Conservation (phyloP, 2,113 vertebrate genomes). For the Stigmatopora argus region DNA sequence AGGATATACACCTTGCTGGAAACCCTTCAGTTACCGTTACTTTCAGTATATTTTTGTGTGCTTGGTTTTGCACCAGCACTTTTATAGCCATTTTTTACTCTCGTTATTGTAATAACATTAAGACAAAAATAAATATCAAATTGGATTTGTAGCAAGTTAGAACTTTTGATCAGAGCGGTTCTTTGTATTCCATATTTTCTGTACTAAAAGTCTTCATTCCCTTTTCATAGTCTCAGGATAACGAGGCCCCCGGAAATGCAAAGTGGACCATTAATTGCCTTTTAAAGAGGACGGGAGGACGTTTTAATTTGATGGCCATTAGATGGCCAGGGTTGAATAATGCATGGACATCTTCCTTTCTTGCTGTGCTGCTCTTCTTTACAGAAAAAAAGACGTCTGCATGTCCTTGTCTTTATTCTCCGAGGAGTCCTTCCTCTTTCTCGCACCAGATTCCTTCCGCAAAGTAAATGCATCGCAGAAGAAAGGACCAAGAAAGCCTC, state of each 20-base stretch:
- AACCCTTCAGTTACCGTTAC: no score
- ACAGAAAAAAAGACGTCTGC: slow-evolving; percentile 6
- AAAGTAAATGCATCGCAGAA: not conserved
- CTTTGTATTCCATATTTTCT: no score
- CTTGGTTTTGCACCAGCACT: no score
- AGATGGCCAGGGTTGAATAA: slow-evolving; percentile 47
- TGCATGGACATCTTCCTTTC: slow-evolving; percentile 47
- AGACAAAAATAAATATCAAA: no score
- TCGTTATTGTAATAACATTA: no score
- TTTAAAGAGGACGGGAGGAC: slow-evolving; percentile 44
- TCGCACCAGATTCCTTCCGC: slow-evolving; percentile 21
- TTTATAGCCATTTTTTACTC: no score
- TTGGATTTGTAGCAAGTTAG: no score
- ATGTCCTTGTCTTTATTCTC: slow-evolving; percentile 31
- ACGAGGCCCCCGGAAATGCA: slow-evolving; percentile 21
- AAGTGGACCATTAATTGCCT: slow-evolving; percentile 42
- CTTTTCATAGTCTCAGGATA: not conserved
- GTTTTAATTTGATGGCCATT: slow-evolving; percentile 50
- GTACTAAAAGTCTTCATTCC: no score
- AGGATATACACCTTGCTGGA: no score
- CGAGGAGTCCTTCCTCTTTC: slow-evolving; percentile 27
- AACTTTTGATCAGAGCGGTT: no score
- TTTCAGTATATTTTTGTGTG: no score
- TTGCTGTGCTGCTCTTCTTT: slow-evolving; percentile 18
- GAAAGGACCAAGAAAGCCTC: not conserved